Base-by-base conservation (phyloP, 2,797 vertebrate genomes). In the Bufotes viridis region DNA sequence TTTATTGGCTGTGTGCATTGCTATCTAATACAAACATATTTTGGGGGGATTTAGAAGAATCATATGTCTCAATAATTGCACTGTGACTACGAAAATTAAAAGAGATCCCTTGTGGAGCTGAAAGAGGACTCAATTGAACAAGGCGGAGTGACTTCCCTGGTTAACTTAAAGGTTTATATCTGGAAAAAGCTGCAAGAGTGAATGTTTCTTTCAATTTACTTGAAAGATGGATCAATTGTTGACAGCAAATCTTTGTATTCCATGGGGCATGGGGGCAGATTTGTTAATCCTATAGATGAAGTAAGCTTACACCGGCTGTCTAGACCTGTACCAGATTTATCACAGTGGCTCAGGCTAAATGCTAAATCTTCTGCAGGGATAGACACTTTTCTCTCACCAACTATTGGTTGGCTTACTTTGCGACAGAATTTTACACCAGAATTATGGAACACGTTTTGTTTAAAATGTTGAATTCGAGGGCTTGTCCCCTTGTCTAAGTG, bases 11-110 rank as follows among this genome's bases (percentile, higher is more conserved):
- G 55, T 29, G n/a, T 79, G 26, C 78, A 60, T 78, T 55, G 75
- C 55, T 60, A 3, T 79, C 78, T 60, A 60, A 55, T 78, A 78
- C 12, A 78, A 79, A 79, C 57, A 79, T 24, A 79, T 57, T 79
- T 60, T 60, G 53, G 78, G 78, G 53, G 78, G 78, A 78, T 79
- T 79, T 29, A 79, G 78, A 60, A 34, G n/a, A 79, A 79, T 79
- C 53, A 79, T 79, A 60, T 79, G 57, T 79, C 53, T 57, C 78
- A 79, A 55, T 79, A 79, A 79, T 79, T 79, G 15, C 78, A 79
- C 60, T 79, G 57, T 60, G 78, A 79, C 57, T 79, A 79, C 60
- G n/a, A 79, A 79, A 79, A 79, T 79, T 24, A 79, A 79, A 60
- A 79, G 78, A 60, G 72, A 75, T 75, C 20, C 72, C 72, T 75